Conservation (phyloP, 2,113 vertebrate species). For the Odocoileus hemionus region DNA sequence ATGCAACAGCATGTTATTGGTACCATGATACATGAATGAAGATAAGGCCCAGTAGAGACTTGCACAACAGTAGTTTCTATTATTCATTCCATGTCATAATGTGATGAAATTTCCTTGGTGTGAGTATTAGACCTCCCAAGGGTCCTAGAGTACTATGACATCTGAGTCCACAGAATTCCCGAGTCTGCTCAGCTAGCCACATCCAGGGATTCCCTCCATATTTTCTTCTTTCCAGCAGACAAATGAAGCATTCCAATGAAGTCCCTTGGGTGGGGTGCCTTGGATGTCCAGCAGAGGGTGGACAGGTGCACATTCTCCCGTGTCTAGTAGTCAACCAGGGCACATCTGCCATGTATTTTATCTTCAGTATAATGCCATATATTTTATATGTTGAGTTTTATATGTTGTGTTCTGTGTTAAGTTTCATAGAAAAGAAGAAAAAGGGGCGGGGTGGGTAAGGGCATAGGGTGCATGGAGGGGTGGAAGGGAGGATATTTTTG, state of each 20-base stretch:
- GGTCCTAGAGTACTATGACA: background rate
- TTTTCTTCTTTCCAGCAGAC: background rate
- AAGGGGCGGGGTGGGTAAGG: background rate
- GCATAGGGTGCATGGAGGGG: background rate
- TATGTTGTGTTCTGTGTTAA: background rate
- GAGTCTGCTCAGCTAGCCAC: background rate
- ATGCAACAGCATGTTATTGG: background rate
- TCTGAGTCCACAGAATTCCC: background rate
- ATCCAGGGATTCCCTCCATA: background rate
- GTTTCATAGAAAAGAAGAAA: background rate
- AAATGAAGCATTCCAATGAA: background rate
- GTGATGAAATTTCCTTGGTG: background rate
- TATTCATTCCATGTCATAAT: background rate
- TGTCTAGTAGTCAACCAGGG: background rate
- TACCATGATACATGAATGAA: background rate
- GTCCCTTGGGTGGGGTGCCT: background rate
- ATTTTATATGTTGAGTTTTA: background rate
- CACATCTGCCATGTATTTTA: background rate
- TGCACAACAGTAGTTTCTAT: background rate
- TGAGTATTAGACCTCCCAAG: background rate
- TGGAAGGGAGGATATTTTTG: background rate
- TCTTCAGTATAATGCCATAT: background rate
- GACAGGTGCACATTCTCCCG: background rate
- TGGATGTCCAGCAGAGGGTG: background rate
- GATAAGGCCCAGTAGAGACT: background rate